phyloP scores from a whole-genome alignment of 2,797 vertebrate genomes.

The Cirrhinus molitorella region DNA sequence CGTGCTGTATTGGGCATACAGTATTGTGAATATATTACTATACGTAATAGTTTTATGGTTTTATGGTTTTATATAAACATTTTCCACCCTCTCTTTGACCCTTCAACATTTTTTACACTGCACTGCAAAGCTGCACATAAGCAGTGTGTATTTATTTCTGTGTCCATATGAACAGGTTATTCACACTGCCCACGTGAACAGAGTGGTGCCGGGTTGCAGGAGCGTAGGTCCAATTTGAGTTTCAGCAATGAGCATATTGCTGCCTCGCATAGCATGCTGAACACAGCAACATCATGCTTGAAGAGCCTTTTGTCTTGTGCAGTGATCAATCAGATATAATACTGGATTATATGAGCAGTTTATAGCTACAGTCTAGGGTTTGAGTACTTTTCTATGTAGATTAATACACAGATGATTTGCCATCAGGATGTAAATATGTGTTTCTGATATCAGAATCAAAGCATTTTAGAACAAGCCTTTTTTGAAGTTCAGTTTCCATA shows the following conservation, averaged over 20 bases:
- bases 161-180: slow-evolving; percentile 21
- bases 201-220: neutral
- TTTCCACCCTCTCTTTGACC: neutral
- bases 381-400: neutral
- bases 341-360: neutral
- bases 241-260: neutral
- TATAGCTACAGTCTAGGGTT: neutral
- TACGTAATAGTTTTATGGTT: slow-evolving; percentile 1
- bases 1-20: neutral
- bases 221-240: neutral
- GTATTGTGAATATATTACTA: neutral
- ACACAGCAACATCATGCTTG: neutral
- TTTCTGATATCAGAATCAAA: neutral
- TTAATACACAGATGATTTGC: neutral
- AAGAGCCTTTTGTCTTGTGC: neutral
- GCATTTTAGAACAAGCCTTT: neutral
- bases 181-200: neutral
- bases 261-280: neutral
- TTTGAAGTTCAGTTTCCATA: neutral
- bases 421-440: neutral
- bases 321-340: neutral
- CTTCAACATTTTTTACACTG: slow-evolving; percentile 1
- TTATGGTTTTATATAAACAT: slow-evolving; percentile 4
- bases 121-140: neutral
- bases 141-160: neutral